Evolutionary conservation across 2,113 vertebrate genomes (phyloP).

Genomic region (Andinoacara biseriatus): DNA sequence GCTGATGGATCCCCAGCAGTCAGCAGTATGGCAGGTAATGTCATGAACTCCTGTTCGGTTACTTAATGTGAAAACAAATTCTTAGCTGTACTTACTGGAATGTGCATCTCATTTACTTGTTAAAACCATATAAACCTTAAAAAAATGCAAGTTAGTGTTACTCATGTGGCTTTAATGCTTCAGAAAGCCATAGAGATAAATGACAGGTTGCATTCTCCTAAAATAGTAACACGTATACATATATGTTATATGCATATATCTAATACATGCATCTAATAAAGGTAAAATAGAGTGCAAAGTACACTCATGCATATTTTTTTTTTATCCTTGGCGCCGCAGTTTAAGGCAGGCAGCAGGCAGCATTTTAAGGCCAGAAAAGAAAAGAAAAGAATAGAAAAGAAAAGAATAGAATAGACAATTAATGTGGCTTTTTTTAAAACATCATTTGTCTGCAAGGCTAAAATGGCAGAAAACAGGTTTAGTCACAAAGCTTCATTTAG

Average conservation of each 20-base stretch:
- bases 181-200: neutral
- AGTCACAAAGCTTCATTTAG: neutral
- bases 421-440: too few relatives aligned
- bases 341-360: neutral
- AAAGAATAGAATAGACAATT: too few relatives aligned
- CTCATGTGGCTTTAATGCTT: neutral
- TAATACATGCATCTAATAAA: neutral
- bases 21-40: conserved; percentile 92
- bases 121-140: neutral
- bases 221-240: neutral
- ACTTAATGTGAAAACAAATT: neutral
- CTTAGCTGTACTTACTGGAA: neutral
- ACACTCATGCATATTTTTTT: accelerated
- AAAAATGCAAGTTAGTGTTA: neutral
- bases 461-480: neutral
- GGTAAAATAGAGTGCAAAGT: neutral
- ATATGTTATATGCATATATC: neutral
- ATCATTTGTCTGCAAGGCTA: accelerated
- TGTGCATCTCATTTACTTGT: neutral
- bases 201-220: neutral
- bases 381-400: too few relatives aligned
- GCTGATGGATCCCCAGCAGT: conserved; percentile 88
- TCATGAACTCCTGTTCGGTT: neutral
- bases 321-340: neutral
- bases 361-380: neutral